phyloP scores from a whole-genome alignment of 2,113 vertebrate species.

The Tauraco erythrolophus region DNA sequence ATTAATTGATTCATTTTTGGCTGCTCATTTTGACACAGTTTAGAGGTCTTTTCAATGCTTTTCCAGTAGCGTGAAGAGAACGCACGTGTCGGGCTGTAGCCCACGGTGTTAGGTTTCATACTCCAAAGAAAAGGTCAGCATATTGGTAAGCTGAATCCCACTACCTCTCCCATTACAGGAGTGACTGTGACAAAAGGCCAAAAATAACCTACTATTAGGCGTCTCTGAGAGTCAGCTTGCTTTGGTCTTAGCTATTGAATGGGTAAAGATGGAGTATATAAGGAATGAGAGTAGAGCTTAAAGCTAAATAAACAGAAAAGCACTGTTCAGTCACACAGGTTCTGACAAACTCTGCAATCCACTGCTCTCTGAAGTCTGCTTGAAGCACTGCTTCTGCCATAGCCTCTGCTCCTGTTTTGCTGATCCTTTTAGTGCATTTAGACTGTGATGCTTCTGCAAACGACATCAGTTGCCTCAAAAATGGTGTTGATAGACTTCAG shows the following conservation, averaged over 20 bases:
- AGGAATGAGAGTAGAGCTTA: background rate
- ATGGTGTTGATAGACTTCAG: background rate
- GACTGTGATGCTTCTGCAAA: background rate
- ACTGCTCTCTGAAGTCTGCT: background rate
- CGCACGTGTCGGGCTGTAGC: background rate
- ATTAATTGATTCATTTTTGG: background rate
- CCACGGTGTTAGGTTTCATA: background rate
- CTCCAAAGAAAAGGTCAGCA: background rate
- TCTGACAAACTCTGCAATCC: background rate
- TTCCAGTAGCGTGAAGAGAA: background rate
- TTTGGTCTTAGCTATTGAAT: background rate
- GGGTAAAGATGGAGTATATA: background rate
- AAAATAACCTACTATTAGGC: background rate
- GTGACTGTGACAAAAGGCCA: background rate
- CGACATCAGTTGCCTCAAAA: background rate
- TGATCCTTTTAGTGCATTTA: background rate
- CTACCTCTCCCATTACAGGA: background rate
- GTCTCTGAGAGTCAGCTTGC: background rate
- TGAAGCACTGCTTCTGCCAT: background rate
- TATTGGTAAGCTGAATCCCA: background rate
- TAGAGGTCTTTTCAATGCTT: background rate
- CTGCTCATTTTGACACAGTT: background rate
- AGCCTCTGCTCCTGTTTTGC: background rate
- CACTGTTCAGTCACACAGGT: background rate
- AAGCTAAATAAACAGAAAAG: background rate